Evolutionary conservation across 1,140 invertebrate species (phyloP), one percentile per base, ranked within the genome.

Genomic region (Phortica variegata): DNA sequence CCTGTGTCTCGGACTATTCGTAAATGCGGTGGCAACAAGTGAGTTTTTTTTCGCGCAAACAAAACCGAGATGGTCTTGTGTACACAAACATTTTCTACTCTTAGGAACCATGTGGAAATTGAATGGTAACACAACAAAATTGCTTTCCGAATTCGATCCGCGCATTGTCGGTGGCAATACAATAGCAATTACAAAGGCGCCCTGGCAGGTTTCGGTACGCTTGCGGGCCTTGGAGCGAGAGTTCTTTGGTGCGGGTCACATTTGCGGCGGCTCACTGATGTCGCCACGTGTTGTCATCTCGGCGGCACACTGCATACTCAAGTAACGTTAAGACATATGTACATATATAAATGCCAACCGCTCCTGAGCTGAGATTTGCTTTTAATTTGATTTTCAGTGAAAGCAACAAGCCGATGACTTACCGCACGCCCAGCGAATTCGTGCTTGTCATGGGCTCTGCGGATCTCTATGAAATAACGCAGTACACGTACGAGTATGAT

Each of bases 301-400:
- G 18, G 87, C 87, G 9, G 85, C 85, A 4, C 86, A 89, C 63
- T 89, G 87, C 65, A 33, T 48, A 1, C 46, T 49, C 15, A 56
- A 58, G 69, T 72, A 34, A 42, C n/a, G 68, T 49, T 3, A 10
- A 19, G 1, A 2, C 10, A 0, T 12, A 1, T 2, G 19, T n/a
- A 12, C 7, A 31, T 8, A 31, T 8, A 31, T 8, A 31, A 31
- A 31, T 31, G n/a, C 29, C 29, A 31, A 7, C 29, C 7, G 12
- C 12, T 31, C 29, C 29, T 31, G 7, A 31, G n/a, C 29, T 8
- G 29, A 31, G 7, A 31, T 7, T 31, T 31, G n/a, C 12, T 31
- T 31, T 46, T 46, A 10, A 21, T 5, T 26, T 26, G 10, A 26
- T 31, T 31, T 31, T 31, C 12, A 8, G 29, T 31, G 29, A 31